phyloP scores from a whole-genome alignment of 2,113 vertebrate species.

The Eulemur rufifrons region DNA sequence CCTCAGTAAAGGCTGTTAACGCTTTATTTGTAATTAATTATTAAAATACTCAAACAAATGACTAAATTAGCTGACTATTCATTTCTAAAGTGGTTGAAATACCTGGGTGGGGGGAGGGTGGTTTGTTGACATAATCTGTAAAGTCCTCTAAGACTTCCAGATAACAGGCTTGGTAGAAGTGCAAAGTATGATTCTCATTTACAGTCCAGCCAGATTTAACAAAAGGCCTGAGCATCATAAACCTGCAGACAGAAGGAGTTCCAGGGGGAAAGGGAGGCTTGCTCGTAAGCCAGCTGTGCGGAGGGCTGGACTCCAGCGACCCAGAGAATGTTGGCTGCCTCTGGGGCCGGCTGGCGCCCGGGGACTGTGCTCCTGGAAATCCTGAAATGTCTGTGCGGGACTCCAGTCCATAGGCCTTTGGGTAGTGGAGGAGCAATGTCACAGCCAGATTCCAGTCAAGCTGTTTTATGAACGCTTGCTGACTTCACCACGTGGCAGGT shows the following conservation, averaged over 20 bases:
- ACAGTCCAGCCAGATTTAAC: conserved; percentile 50
- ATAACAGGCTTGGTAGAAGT: neutral
- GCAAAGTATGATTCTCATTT: conserved; percentile 57
- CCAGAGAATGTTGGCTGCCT: conserved; percentile 69
- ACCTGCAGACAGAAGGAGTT: conserved; percentile 72
- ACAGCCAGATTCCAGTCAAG: conserved; percentile 48
- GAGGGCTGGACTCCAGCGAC: conserved; percentile 66
- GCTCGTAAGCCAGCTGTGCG: conserved; percentile 67
- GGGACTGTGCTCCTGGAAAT: conserved; percentile 69
- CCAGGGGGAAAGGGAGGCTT: conserved; percentile 58
- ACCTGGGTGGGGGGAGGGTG: neutral
- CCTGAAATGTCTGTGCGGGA: conserved; percentile 63
- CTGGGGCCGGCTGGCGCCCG: conserved; percentile 63
- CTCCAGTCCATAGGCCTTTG: conserved; percentile 61
- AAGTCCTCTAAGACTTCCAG: conserved; percentile 47
- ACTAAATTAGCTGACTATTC: neutral
- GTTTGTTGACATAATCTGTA: neutral
- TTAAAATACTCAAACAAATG: neutral
- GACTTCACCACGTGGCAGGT: conserved; percentile 19
- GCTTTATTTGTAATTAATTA: neutral
- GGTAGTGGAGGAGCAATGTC: conserved; percentile 40
- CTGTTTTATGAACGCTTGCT: conserved; percentile 54
- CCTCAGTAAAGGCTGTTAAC: neutral
- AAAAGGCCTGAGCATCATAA: conserved; percentile 60
- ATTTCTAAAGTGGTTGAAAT: conserved; percentile 27